phyloP scores from a whole-genome alignment of 2,888 invertebrate genomes.

The Zaprionus obscuricornis region DNA sequence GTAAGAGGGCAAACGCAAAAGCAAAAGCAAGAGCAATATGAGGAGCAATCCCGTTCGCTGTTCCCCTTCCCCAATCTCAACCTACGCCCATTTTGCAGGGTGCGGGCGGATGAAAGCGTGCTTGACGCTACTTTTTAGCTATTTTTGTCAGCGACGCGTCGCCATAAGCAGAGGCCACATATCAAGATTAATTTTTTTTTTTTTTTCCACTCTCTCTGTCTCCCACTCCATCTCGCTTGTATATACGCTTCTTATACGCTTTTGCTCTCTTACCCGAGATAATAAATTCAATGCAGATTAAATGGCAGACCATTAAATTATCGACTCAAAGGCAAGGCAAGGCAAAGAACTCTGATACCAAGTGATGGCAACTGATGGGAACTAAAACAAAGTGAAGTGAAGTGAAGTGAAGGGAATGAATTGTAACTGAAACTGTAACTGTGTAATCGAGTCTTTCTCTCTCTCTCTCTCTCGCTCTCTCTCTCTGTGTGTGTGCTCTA shows the following conservation, averaged over 20 bases:
- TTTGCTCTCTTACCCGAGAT: too few species aligned
- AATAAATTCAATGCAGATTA: conserved; percentile 79
- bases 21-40: neutral
- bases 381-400: neutral
- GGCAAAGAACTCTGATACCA: conserved; percentile 25
- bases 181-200: conserved; percentile 77
- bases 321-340: too few species aligned
- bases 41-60: too few species aligned
- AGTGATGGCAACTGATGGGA: neutral
- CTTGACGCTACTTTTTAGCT: conserved; percentile 67
- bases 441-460: too few species aligned
- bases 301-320: conserved; percentile 78
- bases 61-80: too few species aligned
- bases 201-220: too few species aligned
- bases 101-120: conserved; percentile 41
- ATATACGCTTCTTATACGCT: neutral
- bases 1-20: neutral
- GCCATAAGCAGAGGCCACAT: conserved; percentile 73
- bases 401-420: too few species aligned
- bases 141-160: conserved; percentile 54
- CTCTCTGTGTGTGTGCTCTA: too few species aligned
- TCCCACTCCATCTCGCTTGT: too few species aligned
- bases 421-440: too few species aligned
- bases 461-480: too few species aligned
- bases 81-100: too few species aligned